Evolutionary conservation across 2,113 vertebrate genomes (phyloP).

Genomic region (Periophthalmus modestus): DNA sequence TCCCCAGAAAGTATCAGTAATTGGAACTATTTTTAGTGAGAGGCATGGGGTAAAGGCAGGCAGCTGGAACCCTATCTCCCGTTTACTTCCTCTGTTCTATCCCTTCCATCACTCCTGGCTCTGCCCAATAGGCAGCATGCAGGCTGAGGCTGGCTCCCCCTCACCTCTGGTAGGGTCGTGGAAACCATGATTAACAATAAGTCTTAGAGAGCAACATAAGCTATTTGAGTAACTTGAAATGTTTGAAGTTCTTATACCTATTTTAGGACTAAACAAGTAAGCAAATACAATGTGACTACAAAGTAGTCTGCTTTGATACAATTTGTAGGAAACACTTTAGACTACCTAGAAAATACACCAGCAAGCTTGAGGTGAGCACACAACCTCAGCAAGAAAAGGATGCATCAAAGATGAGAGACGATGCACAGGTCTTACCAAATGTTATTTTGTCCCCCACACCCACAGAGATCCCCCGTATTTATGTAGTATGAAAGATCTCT

Average conservation of each 20-base stretch:
- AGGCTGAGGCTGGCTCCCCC: slow-evolving; percentile 50
- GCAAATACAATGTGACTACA: slow-evolving; percentile 7
- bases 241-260: slow-evolving; percentile 32
- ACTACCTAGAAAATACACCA: slow-evolving; percentile 57
- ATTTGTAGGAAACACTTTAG: slow-evolving; percentile 27
- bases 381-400: slow-evolving; percentile 59
- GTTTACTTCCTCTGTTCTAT: slow-evolving; percentile 64
- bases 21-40: slow-evolving; percentile 77
- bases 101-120: slow-evolving; percentile 57
- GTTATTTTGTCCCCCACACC: slow-evolving; percentile 51
- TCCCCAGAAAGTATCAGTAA: slow-evolving; percentile 57
- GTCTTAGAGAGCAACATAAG: slow-evolving; percentile 17
- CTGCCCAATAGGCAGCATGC: slow-evolving; percentile 54
- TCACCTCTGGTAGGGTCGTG: slow-evolving; percentile 16
- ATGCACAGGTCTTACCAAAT: slow-evolving; percentile 77
- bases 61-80: slow-evolving; percentile 75
- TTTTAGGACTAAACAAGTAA: slow-evolving; percentile 21
- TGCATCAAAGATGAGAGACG: slow-evolving; percentile 67
- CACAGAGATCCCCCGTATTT: slow-evolving; percentile 68
- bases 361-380: slow-evolving; percentile 36
- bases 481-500: slow-evolving; percentile 68
- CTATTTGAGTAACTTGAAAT: slow-evolving; percentile 40
- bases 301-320: slow-evolving; percentile 15
- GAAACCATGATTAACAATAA: slow-evolving; percentile 23
- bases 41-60: slow-evolving; percentile 83